Percentiles rank a stretch among this genome's conserved stretches.
Evolutionary conservation across 2,113 vertebrate species (phyloP).

Genomic region (Jaculus jaculus): DNA sequence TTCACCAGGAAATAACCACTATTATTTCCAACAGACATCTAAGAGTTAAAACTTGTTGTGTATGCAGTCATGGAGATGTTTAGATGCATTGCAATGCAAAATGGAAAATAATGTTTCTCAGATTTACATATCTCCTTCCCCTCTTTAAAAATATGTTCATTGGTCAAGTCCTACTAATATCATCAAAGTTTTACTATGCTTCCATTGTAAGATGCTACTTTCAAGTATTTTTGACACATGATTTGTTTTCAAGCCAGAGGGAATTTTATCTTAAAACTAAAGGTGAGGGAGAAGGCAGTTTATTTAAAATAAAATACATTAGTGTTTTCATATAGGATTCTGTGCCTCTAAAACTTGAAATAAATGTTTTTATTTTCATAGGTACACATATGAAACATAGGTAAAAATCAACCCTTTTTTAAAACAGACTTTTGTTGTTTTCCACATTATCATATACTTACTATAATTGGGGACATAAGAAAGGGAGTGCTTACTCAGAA

Average conservation of each 20-base stretch:
- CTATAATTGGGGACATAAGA: neutral
- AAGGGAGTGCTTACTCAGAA: neutral
- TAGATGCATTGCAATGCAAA: conserved; percentile 26
- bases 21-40: neutral
- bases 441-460: neutral
- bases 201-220: conserved; percentile 56
- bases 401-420: neutral
- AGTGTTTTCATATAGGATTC: conserved; percentile 1
- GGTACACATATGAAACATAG: no score
- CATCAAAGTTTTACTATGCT: conserved; percentile 29
- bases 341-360: neutral
- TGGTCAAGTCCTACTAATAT: conserved; percentile 14
- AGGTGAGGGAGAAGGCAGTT: neutral
- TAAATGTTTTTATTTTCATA: neutral
- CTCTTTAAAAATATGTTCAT: conserved; percentile 10
- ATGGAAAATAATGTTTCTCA: neutral
- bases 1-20: neutral
- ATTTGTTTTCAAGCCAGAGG: conserved; percentile 43
- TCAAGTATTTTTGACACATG: conserved; percentile 48
- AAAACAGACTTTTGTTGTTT: neutral
- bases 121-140: neutral
- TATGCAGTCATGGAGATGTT: neutral
- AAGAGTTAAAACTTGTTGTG: conserved; percentile 18
- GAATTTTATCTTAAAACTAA: conserved; percentile 68
- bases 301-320: conserved; percentile 40